Evolutionary conservation across 2,888 invertebrate genomes (phyloP), one percentile per base, ranked within the genome.

Genomic region (Enchytraeus crypticus): DNA sequence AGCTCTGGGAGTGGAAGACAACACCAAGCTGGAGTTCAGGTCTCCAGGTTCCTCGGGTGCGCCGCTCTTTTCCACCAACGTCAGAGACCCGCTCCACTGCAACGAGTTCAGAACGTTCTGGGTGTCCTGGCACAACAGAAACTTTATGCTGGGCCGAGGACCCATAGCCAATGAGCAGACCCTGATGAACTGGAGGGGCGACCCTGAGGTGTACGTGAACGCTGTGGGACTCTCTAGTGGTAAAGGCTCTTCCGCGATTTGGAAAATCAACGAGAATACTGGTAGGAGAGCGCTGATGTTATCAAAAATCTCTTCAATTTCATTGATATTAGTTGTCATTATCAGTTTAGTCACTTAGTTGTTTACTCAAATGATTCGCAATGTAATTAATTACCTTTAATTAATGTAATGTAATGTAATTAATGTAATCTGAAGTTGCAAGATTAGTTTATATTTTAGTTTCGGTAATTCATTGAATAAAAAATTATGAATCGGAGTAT

Each of bases 121-220:
- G 71, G 55, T 71, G 26, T 66, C 67, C 46, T 71, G 71, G 71
- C 47, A 65, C 2, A 59, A 67, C 34, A 38, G 27, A 0, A 32
- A 33, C 30, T 34, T 62, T 27, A 45, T 51, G 49, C 69, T 71
- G 33, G 71, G 71, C 2, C 57, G 51, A 34, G 71, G 71, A 29
- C 61, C 60, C 30, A 66, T 63, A 45, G 66, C 71, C 8, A 70
- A 69, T 0, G 66, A 67, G 49, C 53, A 64, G 23, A 64, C 59
- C 51, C 66, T 71, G 55, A 64, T 71, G 66, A 26, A 61, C 21
- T 29, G 33, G 27, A 14, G 26, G 32, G 58, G 53, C 47, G 27
- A 29, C 21, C 26, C 21, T 21, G n/a, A n/a, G 4, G 34, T 43
- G 18, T 30, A 29, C 32, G 30, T 61, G 23, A 58, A 46, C 27